phyloP scores from a whole-genome alignment of 2,888 invertebrate genomes.

The Teleiodes luculella region DNA sequence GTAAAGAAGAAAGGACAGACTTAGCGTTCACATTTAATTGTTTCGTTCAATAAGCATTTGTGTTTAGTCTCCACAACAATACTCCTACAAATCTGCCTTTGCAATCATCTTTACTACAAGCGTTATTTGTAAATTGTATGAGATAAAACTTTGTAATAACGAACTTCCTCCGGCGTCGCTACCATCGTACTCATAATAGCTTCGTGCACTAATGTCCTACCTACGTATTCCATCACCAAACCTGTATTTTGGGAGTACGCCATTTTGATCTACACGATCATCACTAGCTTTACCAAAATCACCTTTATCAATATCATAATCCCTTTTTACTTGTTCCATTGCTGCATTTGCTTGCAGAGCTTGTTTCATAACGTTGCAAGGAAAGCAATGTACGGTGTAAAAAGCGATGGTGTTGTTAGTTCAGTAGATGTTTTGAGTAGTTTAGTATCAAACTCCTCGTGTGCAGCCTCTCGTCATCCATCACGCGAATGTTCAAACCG shows the following conservation, averaged over 20 bases:
- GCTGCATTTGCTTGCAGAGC: constrained; percentile 12
- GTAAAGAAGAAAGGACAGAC: too few relatives aligned
- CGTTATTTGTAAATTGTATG: neutral
- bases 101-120: neutral
- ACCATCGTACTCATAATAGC: constrained; percentile 7
- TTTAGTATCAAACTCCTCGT: constrained; percentile 30
- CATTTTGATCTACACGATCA: constrained; percentile 68
- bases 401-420: constrained; percentile 24
- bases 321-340: constrained; percentile 27
- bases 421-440: constrained; percentile 21
- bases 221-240: constrained; percentile 49
- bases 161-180: constrained; percentile 1
- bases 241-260: constrained; percentile 70
- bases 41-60: too few relatives aligned
- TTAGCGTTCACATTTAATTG: too few relatives aligned
- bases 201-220: constrained; percentile 51
- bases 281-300: constrained; percentile 47
- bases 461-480: constrained; percentile 45
- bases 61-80: too few relatives aligned
- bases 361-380: neutral
- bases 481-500: constrained; percentile 72
- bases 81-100: neutral
- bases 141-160: neutral
- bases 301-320: constrained; percentile 9
- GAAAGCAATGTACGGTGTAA: constrained; percentile 32